Evolutionary conservation across 2,113 vertebrate species (phyloP).

Genomic region (Gracilinanus agilis): DNA sequence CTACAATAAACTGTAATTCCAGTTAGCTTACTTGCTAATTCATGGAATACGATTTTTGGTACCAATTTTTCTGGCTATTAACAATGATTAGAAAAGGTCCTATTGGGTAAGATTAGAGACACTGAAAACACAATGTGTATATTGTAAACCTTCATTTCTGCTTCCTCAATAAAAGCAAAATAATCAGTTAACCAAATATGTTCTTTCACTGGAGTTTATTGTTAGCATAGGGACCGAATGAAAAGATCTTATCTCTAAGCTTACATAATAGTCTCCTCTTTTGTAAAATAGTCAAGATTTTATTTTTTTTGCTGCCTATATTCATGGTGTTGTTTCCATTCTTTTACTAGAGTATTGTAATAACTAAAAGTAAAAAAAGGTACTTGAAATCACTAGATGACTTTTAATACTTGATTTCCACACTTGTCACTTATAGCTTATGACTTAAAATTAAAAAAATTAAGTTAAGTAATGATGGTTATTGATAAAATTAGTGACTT

Average conservation of each 20-base stretch:
- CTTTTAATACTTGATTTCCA: background rate
- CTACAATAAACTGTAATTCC: background rate
- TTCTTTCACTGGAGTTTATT: conserved; percentile 41
- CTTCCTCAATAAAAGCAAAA: conserved; percentile 45
- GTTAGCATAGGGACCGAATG: background rate
- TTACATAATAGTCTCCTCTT: background rate
- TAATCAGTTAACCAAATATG: conserved; percentile 22
- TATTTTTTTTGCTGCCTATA: conserved; percentile 31
- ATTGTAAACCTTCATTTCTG: conserved; percentile 51
- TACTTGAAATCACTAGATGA: background rate
- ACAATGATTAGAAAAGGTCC: conserved; percentile 63
- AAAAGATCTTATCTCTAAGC: conserved; percentile 50
- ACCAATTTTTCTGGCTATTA: conserved; percentile 43
- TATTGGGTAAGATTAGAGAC: conserved; percentile 70
- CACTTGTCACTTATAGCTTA: background rate
- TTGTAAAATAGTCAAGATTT: conserved; percentile 17
- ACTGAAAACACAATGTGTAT: conserved; percentile 53
- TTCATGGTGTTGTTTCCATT: background rate
- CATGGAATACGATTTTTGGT: conserved; percentile 56
- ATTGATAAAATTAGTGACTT: background rate
- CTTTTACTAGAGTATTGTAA: background rate
- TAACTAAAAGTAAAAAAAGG: background rate
- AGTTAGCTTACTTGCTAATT: conserved; percentile 60
- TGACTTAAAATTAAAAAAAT: background rate
- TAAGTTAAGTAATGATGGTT: background rate